phyloP scores from a whole-genome alignment of 2,888 invertebrate genomes.

The Tolmerus cingulatus region DNA sequence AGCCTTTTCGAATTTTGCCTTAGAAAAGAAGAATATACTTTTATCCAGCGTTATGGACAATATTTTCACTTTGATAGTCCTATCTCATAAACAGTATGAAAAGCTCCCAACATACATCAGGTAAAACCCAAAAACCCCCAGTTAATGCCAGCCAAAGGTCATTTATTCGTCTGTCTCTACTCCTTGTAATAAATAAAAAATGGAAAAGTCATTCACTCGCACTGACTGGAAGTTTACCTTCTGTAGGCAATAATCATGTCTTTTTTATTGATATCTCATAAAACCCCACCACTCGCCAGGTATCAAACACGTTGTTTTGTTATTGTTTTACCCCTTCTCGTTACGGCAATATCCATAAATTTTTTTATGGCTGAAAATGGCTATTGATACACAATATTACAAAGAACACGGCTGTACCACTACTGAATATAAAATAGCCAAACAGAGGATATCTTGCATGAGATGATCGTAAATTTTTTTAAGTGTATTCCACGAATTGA shows the following conservation, averaged over 20 bases:
- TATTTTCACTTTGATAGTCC: background rate
- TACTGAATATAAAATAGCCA: slow-evolving; percentile 33
- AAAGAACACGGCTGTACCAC: slow-evolving; percentile 28
- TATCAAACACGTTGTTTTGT: slow-evolving; percentile 36
- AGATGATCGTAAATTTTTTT: slow-evolving; percentile 42
- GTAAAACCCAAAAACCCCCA: background rate
- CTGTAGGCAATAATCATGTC: slow-evolving; percentile 41
- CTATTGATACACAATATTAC: slow-evolving; percentile 41
- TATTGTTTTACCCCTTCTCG: slow-evolving; percentile 42
- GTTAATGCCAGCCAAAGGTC: slow-evolving; percentile 16
- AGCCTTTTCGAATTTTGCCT: too few species aligned
- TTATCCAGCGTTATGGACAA: background rate
- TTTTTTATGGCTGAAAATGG: slow-evolving; percentile 42
- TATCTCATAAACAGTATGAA: background rate
- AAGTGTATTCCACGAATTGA: slow-evolving; percentile 40
- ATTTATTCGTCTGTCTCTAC: slow-evolving; percentile 13
- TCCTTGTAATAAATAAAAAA: slow-evolving; percentile 30
- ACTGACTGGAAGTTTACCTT: slow-evolving; percentile 34
- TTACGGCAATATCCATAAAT: slow-evolving; percentile 42
- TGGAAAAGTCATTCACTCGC: slow-evolving; percentile 29
- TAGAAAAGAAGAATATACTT: background rate
- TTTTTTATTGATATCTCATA: slow-evolving; percentile 37
- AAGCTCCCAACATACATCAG: background rate
- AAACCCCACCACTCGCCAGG: slow-evolving; percentile 11
- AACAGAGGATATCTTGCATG: slow-evolving; percentile 37